phyloP scores from a whole-genome alignment of 2,797 vertebrate species.

The Myotis daubentonii region DNA sequence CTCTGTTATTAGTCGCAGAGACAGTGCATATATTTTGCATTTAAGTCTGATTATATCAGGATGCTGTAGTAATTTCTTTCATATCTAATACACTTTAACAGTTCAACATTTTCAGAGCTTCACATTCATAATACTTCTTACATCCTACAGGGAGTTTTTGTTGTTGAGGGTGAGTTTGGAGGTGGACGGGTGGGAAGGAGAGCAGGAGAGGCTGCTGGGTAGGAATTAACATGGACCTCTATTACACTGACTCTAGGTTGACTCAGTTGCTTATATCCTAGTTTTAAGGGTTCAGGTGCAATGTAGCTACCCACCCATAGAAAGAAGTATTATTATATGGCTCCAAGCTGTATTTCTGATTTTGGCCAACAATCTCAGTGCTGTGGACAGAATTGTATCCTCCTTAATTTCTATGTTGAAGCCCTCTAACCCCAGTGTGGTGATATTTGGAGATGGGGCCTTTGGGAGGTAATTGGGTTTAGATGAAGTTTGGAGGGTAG shows the following conservation, averaged over 20 bases:
- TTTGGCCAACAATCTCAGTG: not conserved
- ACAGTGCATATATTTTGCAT: not conserved
- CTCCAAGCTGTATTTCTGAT: not conserved
- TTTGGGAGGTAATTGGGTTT: not conserved
- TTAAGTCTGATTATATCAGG: not conserved
- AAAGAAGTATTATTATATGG: not conserved
- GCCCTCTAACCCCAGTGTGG: not conserved
- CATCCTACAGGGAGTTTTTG: not conserved
- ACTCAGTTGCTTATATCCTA: not conserved
- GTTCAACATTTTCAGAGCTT: not conserved
- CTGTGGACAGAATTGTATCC: not conserved
- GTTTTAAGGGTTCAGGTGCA: not conserved
- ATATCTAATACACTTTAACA: not conserved
- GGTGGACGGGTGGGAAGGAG: not conserved
- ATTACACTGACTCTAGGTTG: not conserved
- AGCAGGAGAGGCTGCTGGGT: not conserved
- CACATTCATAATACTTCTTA: not conserved
- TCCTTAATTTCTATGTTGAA: not conserved
- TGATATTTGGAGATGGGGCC: not conserved
- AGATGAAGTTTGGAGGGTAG: not conserved
- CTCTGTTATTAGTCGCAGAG: slow-evolving; percentile 1
- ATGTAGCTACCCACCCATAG: not conserved
- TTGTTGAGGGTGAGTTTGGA: not conserved
- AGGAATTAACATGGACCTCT: not conserved
- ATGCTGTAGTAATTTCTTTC: not conserved